A percentile compares a stretch with the other conserved stretches of the same genome.
Evolutionary conservation across 2,797 vertebrate genomes (phyloP).

Genomic region (Eptatretus atami): DNA sequence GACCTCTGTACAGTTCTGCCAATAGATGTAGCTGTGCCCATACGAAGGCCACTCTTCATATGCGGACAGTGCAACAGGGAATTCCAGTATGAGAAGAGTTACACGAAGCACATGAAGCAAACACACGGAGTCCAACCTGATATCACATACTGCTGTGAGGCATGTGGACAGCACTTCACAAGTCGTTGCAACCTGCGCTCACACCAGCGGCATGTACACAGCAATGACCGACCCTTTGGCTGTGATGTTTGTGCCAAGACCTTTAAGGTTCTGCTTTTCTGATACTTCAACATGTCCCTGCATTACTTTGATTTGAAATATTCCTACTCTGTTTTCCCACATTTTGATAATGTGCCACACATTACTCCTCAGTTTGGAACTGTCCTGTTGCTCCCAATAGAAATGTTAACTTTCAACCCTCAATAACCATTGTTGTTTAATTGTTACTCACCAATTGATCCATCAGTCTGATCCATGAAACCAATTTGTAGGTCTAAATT

Average conservation of each 20-base stretch:
- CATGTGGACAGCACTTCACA: slow-evolving; percentile 57
- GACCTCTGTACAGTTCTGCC: rapidly evolving
- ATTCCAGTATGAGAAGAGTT: slow-evolving; percentile 75
- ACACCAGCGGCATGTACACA: slow-evolving; percentile 82
- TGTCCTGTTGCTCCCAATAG: too few relatives aligned
- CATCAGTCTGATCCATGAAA: background rate
- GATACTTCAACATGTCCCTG: background rate
- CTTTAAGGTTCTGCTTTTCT: slow-evolving; percentile 26
- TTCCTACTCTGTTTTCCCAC: too few relatives aligned
- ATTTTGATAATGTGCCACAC: too few relatives aligned
- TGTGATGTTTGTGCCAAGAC: slow-evolving; percentile 54
- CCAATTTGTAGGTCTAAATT: too few relatives aligned
- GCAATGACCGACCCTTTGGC: slow-evolving; percentile 41
- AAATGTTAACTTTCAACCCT: too few relatives aligned
- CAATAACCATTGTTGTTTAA: background rate
- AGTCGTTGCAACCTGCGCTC: slow-evolving; percentile 83
- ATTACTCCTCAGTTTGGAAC: too few relatives aligned
- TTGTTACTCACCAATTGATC: background rate
- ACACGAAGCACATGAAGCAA: slow-evolving; percentile 46
- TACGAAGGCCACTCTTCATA: slow-evolving; percentile 12
- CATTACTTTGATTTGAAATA: background rate
- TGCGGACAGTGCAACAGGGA: slow-evolving; percentile 45
- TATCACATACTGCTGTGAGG: slow-evolving; percentile 37
- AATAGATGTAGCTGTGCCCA: too few relatives aligned
- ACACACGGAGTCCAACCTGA: slow-evolving; percentile 39